A percentile compares a stretch with the other conserved stretches of the same genome.
Evolutionary conservation across 1,140 invertebrate genomes (phyloP).

Genomic region (Aleiodes sp.): DNA sequence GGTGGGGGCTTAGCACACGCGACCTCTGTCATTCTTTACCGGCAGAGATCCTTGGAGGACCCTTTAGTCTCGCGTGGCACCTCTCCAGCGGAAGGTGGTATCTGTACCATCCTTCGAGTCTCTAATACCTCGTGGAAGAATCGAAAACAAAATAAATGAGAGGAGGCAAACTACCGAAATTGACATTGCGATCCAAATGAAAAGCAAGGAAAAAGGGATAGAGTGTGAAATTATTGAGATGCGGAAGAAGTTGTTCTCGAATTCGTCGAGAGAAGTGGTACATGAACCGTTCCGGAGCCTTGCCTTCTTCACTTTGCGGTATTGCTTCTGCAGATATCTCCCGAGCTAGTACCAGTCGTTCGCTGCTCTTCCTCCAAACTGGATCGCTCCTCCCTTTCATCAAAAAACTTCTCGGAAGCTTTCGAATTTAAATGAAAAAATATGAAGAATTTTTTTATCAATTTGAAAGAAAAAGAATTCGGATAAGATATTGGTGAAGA

Average conservation of each 20-base stretch:
- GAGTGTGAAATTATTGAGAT: neutral
- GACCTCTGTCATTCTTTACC: slow-evolving; percentile 32
- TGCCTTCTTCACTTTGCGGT: neutral
- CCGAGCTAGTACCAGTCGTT: slow-evolving; percentile 4
- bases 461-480: no score
- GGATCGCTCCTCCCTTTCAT: neutral
- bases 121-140: no score
- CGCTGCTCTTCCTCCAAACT: slow-evolving; percentile 8
- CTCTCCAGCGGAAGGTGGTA: slow-evolving; percentile 17
- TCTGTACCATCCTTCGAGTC: neutral
- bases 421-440: neutral
- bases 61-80: slow-evolving; percentile 29
- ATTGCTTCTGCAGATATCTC: neutral
- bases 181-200: no score
- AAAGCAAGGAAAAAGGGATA: neutral
- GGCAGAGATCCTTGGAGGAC: slow-evolving; percentile 3
- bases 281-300: neutral
- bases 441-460: no score
- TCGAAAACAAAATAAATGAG: no score
- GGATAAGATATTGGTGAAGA: no score
- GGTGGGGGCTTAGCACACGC: slow-evolving; percentile 20
- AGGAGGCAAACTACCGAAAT: no score
- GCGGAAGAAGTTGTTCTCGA: neutral
- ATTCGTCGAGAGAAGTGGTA: neutral
- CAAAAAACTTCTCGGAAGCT: neutral